Base-by-base conservation (phyloP, 2,888 invertebrate species). In the Syrphus vitripennis region DNA sequence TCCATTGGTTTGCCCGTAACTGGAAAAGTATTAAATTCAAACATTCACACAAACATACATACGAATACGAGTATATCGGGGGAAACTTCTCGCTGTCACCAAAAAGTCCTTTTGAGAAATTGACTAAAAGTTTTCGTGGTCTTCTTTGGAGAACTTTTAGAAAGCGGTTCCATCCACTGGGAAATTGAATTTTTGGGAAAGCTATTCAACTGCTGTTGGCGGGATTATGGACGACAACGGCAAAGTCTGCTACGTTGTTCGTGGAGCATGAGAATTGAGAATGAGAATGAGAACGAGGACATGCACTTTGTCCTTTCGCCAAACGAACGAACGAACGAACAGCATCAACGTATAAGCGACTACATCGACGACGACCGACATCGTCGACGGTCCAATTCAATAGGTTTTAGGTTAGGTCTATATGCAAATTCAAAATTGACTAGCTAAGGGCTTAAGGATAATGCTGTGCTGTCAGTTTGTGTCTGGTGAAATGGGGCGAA, bases 81-180 rank as follows among this genome's bases (percentile, higher is more conserved):
- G 70, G 34, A 76, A 81, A 86, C 76, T 81, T 81, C 45, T 86
- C 69, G 61, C 67, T 86, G 84, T 86, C 84, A 86, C 77, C 77
- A 55, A 61, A 55, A 67, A 76, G 76, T 81, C 81, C 72, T 81
- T 86, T 72, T 77, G 82, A 86, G 82, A 78, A 82, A 86, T 82
- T 78, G 77, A 78, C 86, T 81, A 82, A 82, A 83, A 86, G 69
- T 86, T 86, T 82, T 77, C 45, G 86, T 86, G 86, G 81, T 69
- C 72, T 76, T 67, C 81, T 61, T 76, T 67, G 67, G 45, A 53
- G 59, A 61, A 67, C 76, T 84, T 77, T 69, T n/a, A 31, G 67
- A 55, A 76, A 84, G 71, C 77, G 63, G 55, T 82, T 50, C 67
- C 59, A 65, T 78, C 67, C 59, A 65, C 74, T 59, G 45, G 53